A percentile compares a stretch with the other conserved stretches of the same genome.
Evolutionary conservation across 92 coral and sea anemone genomes (phyloP).

Genomic region (Scolanthus callimorphus): DNA sequence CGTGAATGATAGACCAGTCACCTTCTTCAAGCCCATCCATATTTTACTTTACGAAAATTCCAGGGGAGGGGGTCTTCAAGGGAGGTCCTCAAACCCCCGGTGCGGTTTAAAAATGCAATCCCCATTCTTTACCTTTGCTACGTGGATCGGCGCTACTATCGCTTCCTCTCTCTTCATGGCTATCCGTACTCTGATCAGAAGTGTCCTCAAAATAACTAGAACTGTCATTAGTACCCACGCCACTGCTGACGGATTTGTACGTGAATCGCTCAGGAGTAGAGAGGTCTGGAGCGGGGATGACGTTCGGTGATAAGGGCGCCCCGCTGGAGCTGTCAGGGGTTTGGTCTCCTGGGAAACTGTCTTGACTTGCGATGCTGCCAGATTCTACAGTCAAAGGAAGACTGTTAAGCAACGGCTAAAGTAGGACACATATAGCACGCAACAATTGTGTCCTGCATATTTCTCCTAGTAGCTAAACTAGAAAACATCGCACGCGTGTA

Average conservation of each 20-base stretch:
- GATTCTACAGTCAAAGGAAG: conserved; percentile 4
- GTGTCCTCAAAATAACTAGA: conserved; percentile 88
- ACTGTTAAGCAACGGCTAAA: too few relatives aligned
- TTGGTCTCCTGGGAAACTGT: conserved; percentile 11
- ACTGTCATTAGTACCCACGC: conserved; percentile 88
- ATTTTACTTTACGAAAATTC: too few relatives aligned
- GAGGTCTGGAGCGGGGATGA: conserved; percentile 20
- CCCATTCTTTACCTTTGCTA: too few relatives aligned
- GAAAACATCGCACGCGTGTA: too few relatives aligned
- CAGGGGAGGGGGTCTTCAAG: too few relatives aligned
- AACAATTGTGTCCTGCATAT: too few relatives aligned
- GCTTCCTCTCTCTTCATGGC: conserved; percentile 62
- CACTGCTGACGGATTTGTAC: conserved; percentile 91
- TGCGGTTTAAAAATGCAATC: too few relatives aligned
- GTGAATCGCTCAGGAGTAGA: conserved; percentile 59
- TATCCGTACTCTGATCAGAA: conserved; percentile 84
- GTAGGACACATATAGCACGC: too few relatives aligned
- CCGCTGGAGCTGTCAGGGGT: conserved; percentile 34
- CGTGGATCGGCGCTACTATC: conserved; percentile 51
- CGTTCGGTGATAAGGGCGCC: conserved; percentile 22
- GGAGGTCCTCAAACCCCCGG: too few relatives aligned
- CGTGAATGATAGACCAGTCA: too few relatives aligned
- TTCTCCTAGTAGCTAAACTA: too few relatives aligned
- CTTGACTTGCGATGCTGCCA: conserved; percentile 23
- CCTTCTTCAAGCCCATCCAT: too few relatives aligned